Percentiles rank a stretch among this genome's conserved stretches.
These are phyloP conservation scores for Erannis defoliaria DNA, from an alignment of 2,888 invertebrate genomes.

Conservation along the genomic window DNA sequence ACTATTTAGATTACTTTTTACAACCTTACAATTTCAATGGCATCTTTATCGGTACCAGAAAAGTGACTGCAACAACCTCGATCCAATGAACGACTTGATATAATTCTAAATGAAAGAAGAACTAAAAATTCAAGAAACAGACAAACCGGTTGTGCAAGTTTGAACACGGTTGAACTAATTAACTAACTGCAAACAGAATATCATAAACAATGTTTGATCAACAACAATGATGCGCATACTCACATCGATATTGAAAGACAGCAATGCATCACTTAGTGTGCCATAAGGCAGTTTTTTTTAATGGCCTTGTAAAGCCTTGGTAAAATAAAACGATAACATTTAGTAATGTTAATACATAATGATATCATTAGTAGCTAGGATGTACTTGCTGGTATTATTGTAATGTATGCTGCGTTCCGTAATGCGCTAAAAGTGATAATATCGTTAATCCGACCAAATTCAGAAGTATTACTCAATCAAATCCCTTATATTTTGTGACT, in stretches of 20 bases:
- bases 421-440: no score
- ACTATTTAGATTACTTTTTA: conserved; percentile 30
- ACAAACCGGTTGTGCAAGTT: conserved; percentile 46
- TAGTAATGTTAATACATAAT: no score
- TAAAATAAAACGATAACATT: no score
- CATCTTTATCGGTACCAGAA: conserved; percentile 38
- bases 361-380: no score
- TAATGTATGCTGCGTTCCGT: no score
- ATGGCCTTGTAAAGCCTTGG: no score
- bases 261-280: conserved; percentile 1
- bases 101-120: conserved; percentile 45
- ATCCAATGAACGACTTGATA: conserved; percentile 39
- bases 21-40: conserved; percentile 60
- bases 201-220: neutral
- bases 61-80: conserved; percentile 29
- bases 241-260: conserved; percentile 5
- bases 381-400: no score
- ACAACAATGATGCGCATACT: conserved; percentile 3
- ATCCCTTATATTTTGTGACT: no score
- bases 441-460: no score
- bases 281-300: conserved; percentile 13
- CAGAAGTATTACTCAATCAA: no score
- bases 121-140: conserved; percentile 48
- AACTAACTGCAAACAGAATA: neutral
- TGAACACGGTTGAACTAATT: neutral